Base-by-base conservation (phyloP, 2,797 vertebrate species). In the Syndactyla subalaris region DNA sequence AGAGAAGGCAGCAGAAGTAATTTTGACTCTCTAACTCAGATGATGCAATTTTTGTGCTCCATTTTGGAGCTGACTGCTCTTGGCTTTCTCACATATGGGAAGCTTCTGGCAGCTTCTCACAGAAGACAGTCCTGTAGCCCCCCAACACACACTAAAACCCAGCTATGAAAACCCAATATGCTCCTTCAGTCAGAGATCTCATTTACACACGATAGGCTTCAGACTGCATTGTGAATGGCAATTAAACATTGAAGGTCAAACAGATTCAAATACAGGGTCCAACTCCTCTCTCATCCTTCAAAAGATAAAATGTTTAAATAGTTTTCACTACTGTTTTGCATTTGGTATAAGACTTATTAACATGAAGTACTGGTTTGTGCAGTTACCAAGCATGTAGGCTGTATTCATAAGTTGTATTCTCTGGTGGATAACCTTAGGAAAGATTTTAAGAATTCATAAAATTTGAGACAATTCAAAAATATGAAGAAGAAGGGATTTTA, bases 41-140 rank as follows among this genome's bases (percentile, higher is more conserved):
- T 62, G 7, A 62, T 62, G 26, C 34, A 18, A 72, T 20, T 46
- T 54, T 70, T 41, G 22, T 75, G 20, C 59, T 70, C 29, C 38
- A 22, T 34, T 48, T 75, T 51, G 43, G 21, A 62, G 10, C n/a
- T 0, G 0, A 8, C 15, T 62, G 36, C 68, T 13, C 4, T 12
- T 74, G 55, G 14, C 24, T 45, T 24, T 36, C 36, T 23, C 20
- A 7, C n/a, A 39, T 10, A 23, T 2, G 23, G 23, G 52, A 71
- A 59, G 8, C 12, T 59, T 59, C 71, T 58, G 32, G 24, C 39
- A 76, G 22, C n/a, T 34, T 29, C 51, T 65, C 51, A 30, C 16
- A 59, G 46, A 34, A 73, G 29, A 48, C 51, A 30, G 15, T 3
- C 16, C 26, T 52, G 39, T 7, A 61, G 20, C 9, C 27, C 18